Base-by-base conservation (phyloP, 2,797 vertebrate genomes). In the Megalops cyprinoides region DNA sequence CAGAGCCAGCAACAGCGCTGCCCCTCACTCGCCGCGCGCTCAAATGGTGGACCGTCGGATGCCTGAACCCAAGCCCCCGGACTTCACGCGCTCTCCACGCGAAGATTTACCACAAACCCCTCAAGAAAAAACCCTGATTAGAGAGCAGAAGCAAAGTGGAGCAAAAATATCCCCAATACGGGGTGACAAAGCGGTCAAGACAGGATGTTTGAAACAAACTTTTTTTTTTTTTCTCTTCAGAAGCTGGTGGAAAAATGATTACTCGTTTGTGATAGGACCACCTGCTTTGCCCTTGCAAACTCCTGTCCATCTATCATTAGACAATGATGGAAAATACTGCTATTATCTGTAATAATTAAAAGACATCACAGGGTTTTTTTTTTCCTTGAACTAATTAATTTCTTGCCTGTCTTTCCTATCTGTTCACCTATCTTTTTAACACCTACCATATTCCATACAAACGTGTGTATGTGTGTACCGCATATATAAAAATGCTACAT, bases 341-440 rank as follows among this genome's bases (percentile, higher is more conserved):
- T 91, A 92, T 91, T 85, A 92, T 92, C 89, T 87, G 62, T 86
- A 84, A 81, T 74, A 49, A 81, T 84, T 85, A 79, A 91, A 91
- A 87, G 85, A 84, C 44, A 44, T 77, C 46, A 88, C 89, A 89
- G 87, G 84, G 92, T 89, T 90, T 34, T 74, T 90, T 80, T 1
- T n/a, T 18, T 37, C 62, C 25, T 91, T 91, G 90, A 91, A 90
- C 91, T 94, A 94, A 95, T 94, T 93, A 93, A 93, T 92, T 93
- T 91, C 88, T 90, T 90, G 89, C 85, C 89, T 91, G 91, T 88
- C 91, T 91, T 87, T 90, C 87, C 88, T 31, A 77, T 91, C 91
- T 89, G 91, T 87, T 88, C 83, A 79, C 77, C 86, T 87, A 89
- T 90, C 79, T 37, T 88, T 75, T 74, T 91, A 90, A 93, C 91